Base-by-base conservation (phyloP, 2,888 invertebrate species). In the Perizoma flavofasciatum region DNA sequence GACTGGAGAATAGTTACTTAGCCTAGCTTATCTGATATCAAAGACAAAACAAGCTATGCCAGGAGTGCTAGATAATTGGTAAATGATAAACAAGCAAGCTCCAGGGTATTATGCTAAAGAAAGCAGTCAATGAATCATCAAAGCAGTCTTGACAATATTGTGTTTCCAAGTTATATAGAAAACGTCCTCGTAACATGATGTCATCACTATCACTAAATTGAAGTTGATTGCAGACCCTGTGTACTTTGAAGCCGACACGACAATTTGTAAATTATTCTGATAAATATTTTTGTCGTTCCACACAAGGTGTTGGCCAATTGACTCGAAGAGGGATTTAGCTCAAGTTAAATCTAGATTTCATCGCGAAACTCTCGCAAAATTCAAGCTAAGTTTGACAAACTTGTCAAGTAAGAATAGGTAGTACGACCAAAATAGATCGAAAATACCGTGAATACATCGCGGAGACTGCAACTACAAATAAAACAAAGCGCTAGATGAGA, bases 401-500 rank as follows among this genome's bases (percentile, higher is more conserved):
- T 46, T 57, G 59, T 62, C 59, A 63, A 53, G 51, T 37, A 40
- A 49, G 58, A 57, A 44, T 11, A 57, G 61, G 46, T 59, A 61
- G 55, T 43, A 63, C 41, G 39, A 66, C 63, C 33, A 53, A 64
- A 63, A 63, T 65, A 65, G 65, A 63, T 33, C 55, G 49, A 44
- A 55, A 59, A 56, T 51, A 59, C 43, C 55, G 46, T 43, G 41
- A 47, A 55, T 59, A 49, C 44, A 47, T 55, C 49, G 49, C 58
- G 54, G 54, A 60, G 54, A 45, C 46, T 49, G 49, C 35, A 43
- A 55, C 48, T 33, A 50, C 57, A 62, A 64, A 69, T 68, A 72
- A 73, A 81, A 82, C 74, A 77, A 82, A 78, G 80, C 74, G 77
- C 72, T 72, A 71, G 71, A 76, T 71, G 75, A 72, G 77, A 74